phyloP scores from a whole-genome alignment of 37 sponge, comb jelly and placozoan species.

The Tethya wilhelma region DNA sequence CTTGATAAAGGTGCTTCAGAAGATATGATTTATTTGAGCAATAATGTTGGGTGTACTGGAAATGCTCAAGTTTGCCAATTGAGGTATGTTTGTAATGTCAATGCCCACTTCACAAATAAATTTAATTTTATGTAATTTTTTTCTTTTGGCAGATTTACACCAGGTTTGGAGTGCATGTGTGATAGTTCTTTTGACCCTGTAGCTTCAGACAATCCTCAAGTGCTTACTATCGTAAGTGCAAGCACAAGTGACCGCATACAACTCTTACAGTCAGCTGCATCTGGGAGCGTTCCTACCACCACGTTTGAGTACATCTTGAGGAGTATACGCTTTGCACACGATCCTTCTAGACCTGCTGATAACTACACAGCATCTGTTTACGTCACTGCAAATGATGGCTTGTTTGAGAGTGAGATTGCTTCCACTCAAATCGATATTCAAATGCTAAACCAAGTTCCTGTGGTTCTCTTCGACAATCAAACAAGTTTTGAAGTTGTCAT shows the following conservation, averaged over 20 bases:
- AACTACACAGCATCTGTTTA: slow-evolving; percentile 11
- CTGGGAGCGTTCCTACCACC: neutral
- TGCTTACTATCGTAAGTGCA: slow-evolving; percentile 8
- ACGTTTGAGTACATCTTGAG: slow-evolving; percentile 36
- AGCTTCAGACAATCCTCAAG: neutral
- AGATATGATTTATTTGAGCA: slow-evolving; percentile 22
- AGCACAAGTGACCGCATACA: slow-evolving; percentile 3
- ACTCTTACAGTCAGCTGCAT: neutral
- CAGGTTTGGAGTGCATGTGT: slow-evolving; percentile 26
- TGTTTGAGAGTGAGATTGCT: slow-evolving; percentile 14
- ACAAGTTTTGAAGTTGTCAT: neutral
- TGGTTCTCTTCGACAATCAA: slow-evolving; percentile 34
- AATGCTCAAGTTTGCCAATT: neutral
- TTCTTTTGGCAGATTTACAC: neutral
- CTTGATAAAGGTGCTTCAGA: slow-evolving; percentile 7
- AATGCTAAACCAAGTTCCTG: slow-evolving; percentile 28
- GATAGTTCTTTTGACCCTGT: neutral
- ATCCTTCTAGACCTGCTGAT: neutral
- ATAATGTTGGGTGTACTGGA: neutral
- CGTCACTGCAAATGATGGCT: slow-evolving; percentile 55
- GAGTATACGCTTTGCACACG: slow-evolving; percentile 31
- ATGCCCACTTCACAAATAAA: neutral
- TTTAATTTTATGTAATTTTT: neutral
- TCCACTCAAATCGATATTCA: neutral
- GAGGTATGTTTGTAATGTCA: neutral